A percentile compares a stretch with the other conserved stretches of the same genome.
phyloP scores from a whole-genome alignment of 2,888 invertebrate species.

The Torymus aiolomorphi region DNA sequence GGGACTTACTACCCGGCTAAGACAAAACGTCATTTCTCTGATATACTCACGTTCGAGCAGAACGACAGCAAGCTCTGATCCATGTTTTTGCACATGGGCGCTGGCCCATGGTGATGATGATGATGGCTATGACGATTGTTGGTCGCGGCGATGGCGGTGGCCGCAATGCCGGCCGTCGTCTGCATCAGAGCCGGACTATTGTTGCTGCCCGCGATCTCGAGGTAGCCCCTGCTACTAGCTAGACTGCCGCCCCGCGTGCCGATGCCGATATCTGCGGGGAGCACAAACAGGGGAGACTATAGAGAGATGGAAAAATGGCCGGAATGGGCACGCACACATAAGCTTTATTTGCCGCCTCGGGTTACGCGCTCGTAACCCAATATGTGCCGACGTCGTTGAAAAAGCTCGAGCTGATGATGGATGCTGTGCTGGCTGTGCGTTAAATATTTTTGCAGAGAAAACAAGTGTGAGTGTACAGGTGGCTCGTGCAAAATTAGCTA shows the following conservation, averaged over 20 bases:
- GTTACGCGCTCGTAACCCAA: too few species aligned
- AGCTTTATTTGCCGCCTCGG: too few species aligned
- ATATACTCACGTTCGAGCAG: conserved; percentile 69
- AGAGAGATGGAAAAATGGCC: not conserved
- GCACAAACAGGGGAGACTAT: conserved; percentile 7
- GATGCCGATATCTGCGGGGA: conserved; percentile 66
- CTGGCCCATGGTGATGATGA: conserved; percentile 53
- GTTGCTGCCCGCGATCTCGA: conserved; percentile 64
- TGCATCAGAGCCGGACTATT: conserved; percentile 31
- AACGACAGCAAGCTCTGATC: conserved; percentile 71
- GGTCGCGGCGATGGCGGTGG: not conserved
- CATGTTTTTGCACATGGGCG: conserved; percentile 68
- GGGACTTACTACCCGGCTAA: too few species aligned
- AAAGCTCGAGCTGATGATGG: too few species aligned
- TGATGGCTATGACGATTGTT: not conserved
- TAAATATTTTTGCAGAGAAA: too few species aligned
- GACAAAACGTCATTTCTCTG: not conserved
- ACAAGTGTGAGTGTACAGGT: too few species aligned
- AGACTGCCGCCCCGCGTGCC: conserved; percentile 70
- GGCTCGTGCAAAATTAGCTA: too few species aligned
- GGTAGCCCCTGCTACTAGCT: conserved; percentile 69
- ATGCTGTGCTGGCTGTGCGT: too few species aligned
- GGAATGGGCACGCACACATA: too few species aligned
- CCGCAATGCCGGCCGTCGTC: not conserved
- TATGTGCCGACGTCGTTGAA: too few species aligned